Percentiles rank a stretch among this genome's conserved stretches.
Evolutionary conservation across 2,113 vertebrate species (phyloP).

Genomic region (Amia ocellicauda): DNA sequence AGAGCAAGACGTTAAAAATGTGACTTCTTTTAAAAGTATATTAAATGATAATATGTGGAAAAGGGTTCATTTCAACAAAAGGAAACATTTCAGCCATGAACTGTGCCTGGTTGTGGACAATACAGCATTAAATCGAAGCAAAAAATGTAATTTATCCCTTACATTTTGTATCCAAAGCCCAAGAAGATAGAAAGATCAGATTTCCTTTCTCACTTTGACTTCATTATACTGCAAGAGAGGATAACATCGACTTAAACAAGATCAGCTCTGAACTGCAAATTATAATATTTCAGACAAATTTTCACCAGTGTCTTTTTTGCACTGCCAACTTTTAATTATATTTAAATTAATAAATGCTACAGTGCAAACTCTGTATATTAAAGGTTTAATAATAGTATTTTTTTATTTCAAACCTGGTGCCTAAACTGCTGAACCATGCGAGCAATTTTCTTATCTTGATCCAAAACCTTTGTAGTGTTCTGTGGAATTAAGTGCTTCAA

Average conservation of each 20-base stretch:
- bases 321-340: neutral
- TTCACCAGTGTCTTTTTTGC: conserved; percentile 13
- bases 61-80: neutral
- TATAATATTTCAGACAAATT: conserved; percentile 4
- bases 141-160: conserved; percentile 13
- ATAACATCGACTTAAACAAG: neutral
- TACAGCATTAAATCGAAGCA: neutral
- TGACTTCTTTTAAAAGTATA: too few species aligned
- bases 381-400: conserved; percentile 10
- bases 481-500: conserved; percentile 87
- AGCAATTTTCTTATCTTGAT: conserved; percentile 78
- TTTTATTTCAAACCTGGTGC: conserved; percentile 5
- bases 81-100: conserved; percentile 3
- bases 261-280: neutral
- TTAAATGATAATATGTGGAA: too few species aligned
- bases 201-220: neutral
- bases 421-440: conserved; percentile 58
- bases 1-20: too few species aligned
- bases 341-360: conserved; percentile 2
- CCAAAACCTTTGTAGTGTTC: conserved; percentile 83
- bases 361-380: neutral
- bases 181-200: neutral
- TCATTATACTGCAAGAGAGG: neutral
- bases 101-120: conserved; percentile 7
- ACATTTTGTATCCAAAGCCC: neutral